These are phyloP conservation scores for Zalophus californianus DNA, from an alignment of 2,797 vertebrate species.

Conservation along the genomic window DNA sequence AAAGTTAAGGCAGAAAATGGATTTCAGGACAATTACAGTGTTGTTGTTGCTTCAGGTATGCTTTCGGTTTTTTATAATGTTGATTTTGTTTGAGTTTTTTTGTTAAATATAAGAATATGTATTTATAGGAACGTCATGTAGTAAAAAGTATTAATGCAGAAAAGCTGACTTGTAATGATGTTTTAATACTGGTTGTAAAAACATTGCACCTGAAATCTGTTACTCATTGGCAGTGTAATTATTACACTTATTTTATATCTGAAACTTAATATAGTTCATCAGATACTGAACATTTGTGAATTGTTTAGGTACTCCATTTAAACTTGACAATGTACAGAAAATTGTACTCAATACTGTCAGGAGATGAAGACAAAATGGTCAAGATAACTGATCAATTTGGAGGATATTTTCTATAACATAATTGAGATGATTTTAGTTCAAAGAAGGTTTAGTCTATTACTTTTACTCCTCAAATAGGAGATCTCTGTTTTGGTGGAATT, in stretches of 20 bases:
- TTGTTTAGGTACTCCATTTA: neutral
- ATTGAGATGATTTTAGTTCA: neutral
- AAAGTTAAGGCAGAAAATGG: conserved; percentile 99
- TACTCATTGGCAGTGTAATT: neutral
- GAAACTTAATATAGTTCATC: neutral
- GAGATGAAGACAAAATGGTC: neutral
- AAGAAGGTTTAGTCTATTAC: neutral
- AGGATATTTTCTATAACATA: neutral
- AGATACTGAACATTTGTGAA: neutral
- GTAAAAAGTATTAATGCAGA: neutral
- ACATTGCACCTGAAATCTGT: neutral
- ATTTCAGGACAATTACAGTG: conserved; percentile 99
- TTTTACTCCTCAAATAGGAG: neutral
- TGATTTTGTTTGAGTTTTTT: neutral
- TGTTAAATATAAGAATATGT: neutral
- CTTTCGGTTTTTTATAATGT: conserved; percentile 47
- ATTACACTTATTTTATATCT: neutral
- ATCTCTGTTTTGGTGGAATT: neutral
- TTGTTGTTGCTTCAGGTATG: conserved; percentile 98
- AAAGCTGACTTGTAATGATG: neutral
- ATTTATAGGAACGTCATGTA: conserved; percentile 4
- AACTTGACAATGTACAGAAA: neutral
- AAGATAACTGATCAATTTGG: neutral
- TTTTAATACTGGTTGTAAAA: conserved; percentile 23
- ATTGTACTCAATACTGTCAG: neutral